phyloP scores from a whole-genome alignment of 2,888 invertebrate species.

The Idaea aversata region DNA sequence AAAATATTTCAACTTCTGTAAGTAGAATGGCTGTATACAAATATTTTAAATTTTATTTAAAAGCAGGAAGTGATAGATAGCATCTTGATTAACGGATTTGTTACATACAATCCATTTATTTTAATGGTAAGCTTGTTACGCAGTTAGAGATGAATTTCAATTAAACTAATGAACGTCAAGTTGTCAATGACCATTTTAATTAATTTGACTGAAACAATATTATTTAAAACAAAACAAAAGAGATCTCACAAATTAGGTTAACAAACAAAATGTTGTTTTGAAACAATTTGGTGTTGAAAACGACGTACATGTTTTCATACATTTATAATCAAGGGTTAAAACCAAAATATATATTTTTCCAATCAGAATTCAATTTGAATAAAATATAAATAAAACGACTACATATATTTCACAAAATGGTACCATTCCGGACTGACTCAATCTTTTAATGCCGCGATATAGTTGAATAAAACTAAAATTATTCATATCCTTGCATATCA shows the following conservation, averaged over 20 bases:
- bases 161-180: slow-evolving; percentile 51
- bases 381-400: not conserved
- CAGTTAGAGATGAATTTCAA: slow-evolving; percentile 47
- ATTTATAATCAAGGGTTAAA: not conserved
- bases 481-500: not conserved
- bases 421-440: not conserved
- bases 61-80: slow-evolving; percentile 47
- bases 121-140: slow-evolving; percentile 33
- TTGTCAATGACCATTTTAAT: slow-evolving; percentile 25
- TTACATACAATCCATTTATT: slow-evolving; percentile 45
- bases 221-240: not conserved
- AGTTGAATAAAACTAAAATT: not conserved
- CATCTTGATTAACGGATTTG: slow-evolving; percentile 48
- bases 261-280: slow-evolving; percentile 41
- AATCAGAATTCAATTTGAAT: not conserved
- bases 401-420: not conserved
- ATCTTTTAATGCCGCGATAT: not conserved
- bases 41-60: slow-evolving; percentile 7
- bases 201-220: slow-evolving; percentile 2
- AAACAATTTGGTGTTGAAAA: not conserved
- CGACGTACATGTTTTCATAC: not conserved
- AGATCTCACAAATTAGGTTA: not conserved
- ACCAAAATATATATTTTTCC: not conserved
- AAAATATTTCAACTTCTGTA: not conserved
- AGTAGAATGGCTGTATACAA: not conserved